Evolutionary conservation across 2,113 vertebrate genomes (phyloP).

Genomic region (Colaptes auratus): DNA sequence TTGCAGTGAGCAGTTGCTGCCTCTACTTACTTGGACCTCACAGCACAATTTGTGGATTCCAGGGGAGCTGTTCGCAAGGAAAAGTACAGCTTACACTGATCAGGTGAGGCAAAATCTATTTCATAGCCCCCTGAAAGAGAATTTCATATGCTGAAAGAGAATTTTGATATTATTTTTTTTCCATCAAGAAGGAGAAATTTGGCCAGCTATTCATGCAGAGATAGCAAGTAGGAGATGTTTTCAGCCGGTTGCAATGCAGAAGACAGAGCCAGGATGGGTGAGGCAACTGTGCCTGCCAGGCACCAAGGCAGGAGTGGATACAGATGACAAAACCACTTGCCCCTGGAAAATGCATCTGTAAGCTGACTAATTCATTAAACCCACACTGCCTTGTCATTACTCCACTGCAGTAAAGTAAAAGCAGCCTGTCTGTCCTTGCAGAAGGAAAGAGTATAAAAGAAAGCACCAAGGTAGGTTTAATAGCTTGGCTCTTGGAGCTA

Average conservation of each 20-base stretch:
- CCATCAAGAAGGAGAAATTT: neutral
- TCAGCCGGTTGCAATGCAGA: neutral
- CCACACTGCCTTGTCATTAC: neutral
- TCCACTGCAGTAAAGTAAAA: neutral
- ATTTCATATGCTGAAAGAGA: neutral
- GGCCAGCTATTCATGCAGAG: neutral
- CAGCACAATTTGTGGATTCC: accelerated
- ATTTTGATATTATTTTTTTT: neutral
- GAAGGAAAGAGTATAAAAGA: neutral
- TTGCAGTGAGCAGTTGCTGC: neutral
- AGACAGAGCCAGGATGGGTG: neutral
- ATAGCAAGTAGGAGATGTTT: neutral
- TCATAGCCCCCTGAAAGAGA: neutral
- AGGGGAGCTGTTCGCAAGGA: neutral
- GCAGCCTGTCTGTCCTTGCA: neutral
- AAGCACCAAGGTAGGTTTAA: neutral
- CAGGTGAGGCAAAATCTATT: neutral
- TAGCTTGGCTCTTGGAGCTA: neutral
- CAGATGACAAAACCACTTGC: conserved; percentile 37
- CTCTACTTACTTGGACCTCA: neutral
- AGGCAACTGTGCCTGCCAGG: neutral
- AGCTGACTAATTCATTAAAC: neutral
- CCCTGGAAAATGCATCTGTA: conserved; percentile 6
- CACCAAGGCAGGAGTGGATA: neutral
- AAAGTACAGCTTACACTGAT: neutral